Evolutionary conservation across 2,888 invertebrate genomes (phyloP).

Genomic region (Tiphia femorata): DNA sequence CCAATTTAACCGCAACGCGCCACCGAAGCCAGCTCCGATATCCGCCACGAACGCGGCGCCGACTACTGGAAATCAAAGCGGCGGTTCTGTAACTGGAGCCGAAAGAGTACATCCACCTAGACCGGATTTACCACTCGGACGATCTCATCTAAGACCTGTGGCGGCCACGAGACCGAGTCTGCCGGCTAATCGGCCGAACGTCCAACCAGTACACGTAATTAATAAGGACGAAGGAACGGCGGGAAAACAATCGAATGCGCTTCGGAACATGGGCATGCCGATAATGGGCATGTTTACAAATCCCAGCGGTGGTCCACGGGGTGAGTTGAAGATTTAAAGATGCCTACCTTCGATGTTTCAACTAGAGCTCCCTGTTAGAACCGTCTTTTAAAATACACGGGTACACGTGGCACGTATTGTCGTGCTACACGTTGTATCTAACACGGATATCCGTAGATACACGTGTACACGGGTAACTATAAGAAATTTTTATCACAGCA

Average conservation of each 20-base stretch:
- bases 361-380: background rate
- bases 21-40: constrained; percentile 1
- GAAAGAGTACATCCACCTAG: background rate
- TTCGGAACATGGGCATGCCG: constrained; percentile 40
- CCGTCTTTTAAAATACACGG: too few relatives aligned
- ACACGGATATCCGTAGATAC: too few relatives aligned
- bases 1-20: too few relatives aligned
- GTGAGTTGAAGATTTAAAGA: background rate
- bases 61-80: constrained; percentile 3
- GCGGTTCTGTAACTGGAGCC: background rate
- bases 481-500: too few relatives aligned
- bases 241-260: constrained; percentile 42
- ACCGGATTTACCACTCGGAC: constrained; percentile 10
- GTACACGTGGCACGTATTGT: too few relatives aligned
- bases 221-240: constrained; percentile 11
- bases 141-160: constrained; percentile 15
- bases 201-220: constrained; percentile 24
- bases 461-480: too few relatives aligned
- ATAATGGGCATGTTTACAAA: constrained; percentile 57
- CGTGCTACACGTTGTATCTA: too few relatives aligned
- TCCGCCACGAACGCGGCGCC: too few relatives aligned
- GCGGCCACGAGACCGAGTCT: constrained; percentile 39
- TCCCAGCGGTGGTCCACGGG: constrained; percentile 32
- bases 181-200: constrained; percentile 44
- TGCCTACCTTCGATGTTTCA: background rate